Evolutionary conservation across 2,113 vertebrate genomes (phyloP).

Genomic region (Hemibagrus wyckioides): DNA sequence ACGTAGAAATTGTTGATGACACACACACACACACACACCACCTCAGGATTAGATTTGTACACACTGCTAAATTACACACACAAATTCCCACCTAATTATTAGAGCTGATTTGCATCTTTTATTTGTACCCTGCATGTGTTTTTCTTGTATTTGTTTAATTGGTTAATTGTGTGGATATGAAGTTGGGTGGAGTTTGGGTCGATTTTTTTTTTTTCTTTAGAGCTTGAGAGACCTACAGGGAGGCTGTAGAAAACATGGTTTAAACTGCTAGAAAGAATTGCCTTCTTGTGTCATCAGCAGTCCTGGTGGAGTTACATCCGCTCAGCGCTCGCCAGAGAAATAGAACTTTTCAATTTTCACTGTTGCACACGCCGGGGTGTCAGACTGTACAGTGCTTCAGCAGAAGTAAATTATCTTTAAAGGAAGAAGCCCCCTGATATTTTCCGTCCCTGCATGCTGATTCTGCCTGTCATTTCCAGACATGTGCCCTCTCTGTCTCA

Average conservation of each 20-base stretch:
- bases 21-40: background rate
- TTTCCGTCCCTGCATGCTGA: constrained; percentile 40
- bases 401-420: constrained; percentile 57
- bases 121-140: background rate
- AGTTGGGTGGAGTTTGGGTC: background rate
- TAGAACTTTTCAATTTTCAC: constrained; percentile 54
- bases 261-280: constrained; percentile 56
- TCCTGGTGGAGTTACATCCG: constrained; percentile 41
- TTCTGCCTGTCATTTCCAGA: constrained; percentile 51
- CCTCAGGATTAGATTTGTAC: constrained; percentile 43
- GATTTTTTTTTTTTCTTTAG: constrained; percentile 28
- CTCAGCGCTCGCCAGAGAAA: constrained; percentile 36
- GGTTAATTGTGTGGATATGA: background rate
- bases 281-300: constrained; percentile 53
- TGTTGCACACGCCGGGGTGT: constrained; percentile 37
- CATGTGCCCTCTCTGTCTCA: constrained; percentile 27
- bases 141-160: constrained; percentile 3
- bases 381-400: constrained; percentile 44
- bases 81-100: constrained; percentile 44
- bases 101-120: constrained; percentile 45
- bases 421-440: constrained; percentile 49
- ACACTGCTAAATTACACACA: constrained; percentile 57
- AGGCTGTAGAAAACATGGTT: constrained; percentile 48
- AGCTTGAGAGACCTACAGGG: constrained; percentile 38
- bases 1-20: constrained; percentile 26